A percentile compares a stretch with the other conserved stretches of the same genome.
Conservation (phyloP, 2,113 vertebrate species). For the Poeciliopsis prolifica region DNA sequence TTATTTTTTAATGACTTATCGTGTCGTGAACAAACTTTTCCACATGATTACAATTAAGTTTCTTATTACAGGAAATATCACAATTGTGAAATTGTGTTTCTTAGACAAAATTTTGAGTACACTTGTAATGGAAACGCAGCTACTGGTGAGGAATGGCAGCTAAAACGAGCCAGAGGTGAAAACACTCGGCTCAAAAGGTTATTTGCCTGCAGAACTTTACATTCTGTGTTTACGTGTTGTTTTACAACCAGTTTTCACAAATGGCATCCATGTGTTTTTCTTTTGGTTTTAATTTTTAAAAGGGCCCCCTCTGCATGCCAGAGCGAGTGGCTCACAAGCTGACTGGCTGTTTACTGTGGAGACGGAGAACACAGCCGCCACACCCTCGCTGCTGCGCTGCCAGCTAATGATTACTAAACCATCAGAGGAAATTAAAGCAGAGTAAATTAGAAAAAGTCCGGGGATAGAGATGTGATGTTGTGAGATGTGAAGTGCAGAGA, state of each 20-base stretch:
- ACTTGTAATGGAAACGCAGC: too few relatives aligned
- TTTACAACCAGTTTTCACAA: slow-evolving; percentile 49
- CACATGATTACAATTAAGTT: too few relatives aligned
- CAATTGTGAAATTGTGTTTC: too few relatives aligned
- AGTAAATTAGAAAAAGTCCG: neutral
- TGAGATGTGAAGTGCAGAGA: slow-evolving; percentile 5
- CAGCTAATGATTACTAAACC: slow-evolving; percentile 35
- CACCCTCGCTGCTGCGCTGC: slow-evolving; percentile 48
- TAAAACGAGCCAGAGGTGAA: slow-evolving; percentile 29
- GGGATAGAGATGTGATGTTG: slow-evolving; percentile 8
- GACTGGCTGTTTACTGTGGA: slow-evolving; percentile 65
- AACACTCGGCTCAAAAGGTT: slow-evolving; percentile 14
- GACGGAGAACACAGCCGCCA: slow-evolving; percentile 59
- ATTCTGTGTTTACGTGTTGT: neutral
- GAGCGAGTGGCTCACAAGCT: slow-evolving; percentile 61
- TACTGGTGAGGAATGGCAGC: slow-evolving; percentile 47
- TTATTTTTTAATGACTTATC: too few relatives aligned
- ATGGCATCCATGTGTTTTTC: slow-evolving; percentile 67
- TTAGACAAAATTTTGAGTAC: too few relatives aligned
- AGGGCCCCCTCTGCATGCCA: slow-evolving; percentile 51
- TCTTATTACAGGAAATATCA: too few relatives aligned
- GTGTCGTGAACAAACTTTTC: too few relatives aligned
- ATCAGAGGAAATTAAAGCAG: slow-evolving; percentile 24
- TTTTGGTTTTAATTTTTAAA: slow-evolving; percentile 21
- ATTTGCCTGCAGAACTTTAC: slow-evolving; percentile 10